Conservation (phyloP, 2,113 vertebrate genomes). For the Condylura cristata region DNA sequence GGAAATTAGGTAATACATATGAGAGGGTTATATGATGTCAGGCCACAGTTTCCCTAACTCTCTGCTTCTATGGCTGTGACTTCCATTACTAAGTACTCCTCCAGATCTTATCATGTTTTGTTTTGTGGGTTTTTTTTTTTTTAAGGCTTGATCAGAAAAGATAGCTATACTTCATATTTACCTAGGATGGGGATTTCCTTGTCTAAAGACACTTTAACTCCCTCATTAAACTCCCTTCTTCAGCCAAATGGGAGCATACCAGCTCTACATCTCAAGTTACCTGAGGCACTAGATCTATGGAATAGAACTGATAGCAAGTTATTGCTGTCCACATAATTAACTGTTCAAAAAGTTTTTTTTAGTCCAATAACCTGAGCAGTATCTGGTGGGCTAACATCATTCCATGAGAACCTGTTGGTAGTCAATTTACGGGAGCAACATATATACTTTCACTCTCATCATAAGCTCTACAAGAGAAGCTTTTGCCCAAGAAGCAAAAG, state of each 20-base stretch:
- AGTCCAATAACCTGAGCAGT: slow-evolving; percentile 40
- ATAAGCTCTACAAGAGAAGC: slow-evolving; percentile 19
- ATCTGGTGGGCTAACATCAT: slow-evolving; percentile 18
- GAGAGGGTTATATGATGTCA: neutral
- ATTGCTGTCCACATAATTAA: neutral
- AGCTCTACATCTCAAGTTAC: slow-evolving; percentile 29
- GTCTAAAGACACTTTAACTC: slow-evolving; percentile 53
- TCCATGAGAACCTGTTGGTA: neutral
- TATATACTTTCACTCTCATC: neutral
- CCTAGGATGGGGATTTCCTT: neutral
- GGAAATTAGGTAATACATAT: slow-evolving; percentile 17
- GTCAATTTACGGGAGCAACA: slow-evolving; percentile 4
- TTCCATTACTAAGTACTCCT: neutral
- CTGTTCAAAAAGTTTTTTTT: slow-evolving; percentile 9
- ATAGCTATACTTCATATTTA: slow-evolving; percentile 23
- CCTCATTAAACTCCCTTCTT: slow-evolving; percentile 40
- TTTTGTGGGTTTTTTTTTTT: neutral
- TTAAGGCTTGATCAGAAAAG: slow-evolving; percentile 42
- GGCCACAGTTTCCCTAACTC: neutral
- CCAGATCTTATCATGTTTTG: neutral
- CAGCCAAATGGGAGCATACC: neutral
- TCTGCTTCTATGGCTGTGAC: slow-evolving; percentile 30
- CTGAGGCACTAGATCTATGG: neutral
- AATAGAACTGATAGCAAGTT: slow-evolving; percentile 46
- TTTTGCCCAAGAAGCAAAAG: slow-evolving; percentile 47